A percentile compares a stretch with the other conserved stretches of the same genome.
These are phyloP conservation scores for Escarpia spicata DNA, from an alignment of 2,888 invertebrate species.

Conservation along the genomic window DNA sequence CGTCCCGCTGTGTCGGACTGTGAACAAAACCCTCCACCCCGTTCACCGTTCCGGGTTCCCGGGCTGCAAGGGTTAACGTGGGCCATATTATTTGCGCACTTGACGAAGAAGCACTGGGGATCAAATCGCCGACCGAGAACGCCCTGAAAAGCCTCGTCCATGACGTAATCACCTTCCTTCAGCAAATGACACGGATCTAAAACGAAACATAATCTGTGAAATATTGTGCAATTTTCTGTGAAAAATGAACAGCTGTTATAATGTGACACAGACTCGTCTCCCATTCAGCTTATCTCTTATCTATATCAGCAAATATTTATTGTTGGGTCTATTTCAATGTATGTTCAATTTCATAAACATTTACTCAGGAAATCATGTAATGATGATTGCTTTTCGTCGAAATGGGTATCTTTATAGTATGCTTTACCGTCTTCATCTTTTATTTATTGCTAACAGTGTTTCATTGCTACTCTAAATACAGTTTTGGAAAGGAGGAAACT, in stretches of 20 bases:
- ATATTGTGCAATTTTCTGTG: background rate
- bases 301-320: too few species aligned
- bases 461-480: too few species aligned
- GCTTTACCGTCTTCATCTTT: too few species aligned
- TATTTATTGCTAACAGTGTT: too few species aligned
- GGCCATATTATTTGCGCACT: constrained; percentile 34
- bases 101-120: constrained; percentile 28
- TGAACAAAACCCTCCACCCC: background rate
- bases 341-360: too few species aligned
- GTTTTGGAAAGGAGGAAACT: too few species aligned
- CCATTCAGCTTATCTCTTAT: too few species aligned
- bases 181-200: background rate
- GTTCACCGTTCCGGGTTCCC: constrained; percentile 25
- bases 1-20: background rate
- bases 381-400: too few species aligned
- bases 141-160: background rate
- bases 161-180: background rate
- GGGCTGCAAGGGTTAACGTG: constrained; percentile 31
- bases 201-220: background rate
- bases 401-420: too few species aligned
- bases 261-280: too few species aligned
- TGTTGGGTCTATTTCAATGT: too few species aligned
- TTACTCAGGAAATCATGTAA: too few species aligned
- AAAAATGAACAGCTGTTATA: background rate
- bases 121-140: constrained; percentile 13